Evolutionary conservation across 2,888 invertebrate genomes (phyloP).

Genomic region (Acanthopleura granulata): DNA sequence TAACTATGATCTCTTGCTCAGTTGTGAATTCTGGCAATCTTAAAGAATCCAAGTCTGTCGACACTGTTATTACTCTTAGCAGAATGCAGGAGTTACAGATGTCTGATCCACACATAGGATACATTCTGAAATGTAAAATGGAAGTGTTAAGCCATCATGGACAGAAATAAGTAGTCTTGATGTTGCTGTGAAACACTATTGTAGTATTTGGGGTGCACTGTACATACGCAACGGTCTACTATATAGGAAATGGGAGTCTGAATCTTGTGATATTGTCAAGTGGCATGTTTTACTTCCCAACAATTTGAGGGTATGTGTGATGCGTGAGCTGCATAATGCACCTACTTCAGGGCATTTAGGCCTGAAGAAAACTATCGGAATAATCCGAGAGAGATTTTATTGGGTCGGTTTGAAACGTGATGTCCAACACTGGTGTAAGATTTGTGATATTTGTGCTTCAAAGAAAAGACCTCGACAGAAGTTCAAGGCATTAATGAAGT

Average conservation of each 20-base stretch:
- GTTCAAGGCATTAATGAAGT: slow-evolving; percentile 24
- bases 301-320: neutral
- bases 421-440: slow-evolving; percentile 24
- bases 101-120: neutral
- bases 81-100: neutral
- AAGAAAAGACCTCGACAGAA: slow-evolving; percentile 21
- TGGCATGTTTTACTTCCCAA: slow-evolving; percentile 18
- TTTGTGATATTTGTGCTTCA: slow-evolving; percentile 30
- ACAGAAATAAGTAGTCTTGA: neutral
- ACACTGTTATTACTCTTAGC: neutral
- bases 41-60: neutral
- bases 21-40: neutral
- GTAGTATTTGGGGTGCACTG: neutral
- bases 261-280: neutral
- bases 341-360: slow-evolving; percentile 28
- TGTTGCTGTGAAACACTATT: neutral
- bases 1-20: neutral
- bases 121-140: neutral
- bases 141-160: neutral
- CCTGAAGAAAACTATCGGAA: neutral
- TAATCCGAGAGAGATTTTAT: slow-evolving; percentile 12
- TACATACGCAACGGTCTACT: neutral
- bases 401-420: slow-evolving; percentile 24
- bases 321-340: slow-evolving; percentile 19
- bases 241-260: neutral